These are phyloP conservation scores for Cochlearius cochlearius DNA, from an alignment of 2,113 vertebrate species.

Conservation along the genomic window DNA sequence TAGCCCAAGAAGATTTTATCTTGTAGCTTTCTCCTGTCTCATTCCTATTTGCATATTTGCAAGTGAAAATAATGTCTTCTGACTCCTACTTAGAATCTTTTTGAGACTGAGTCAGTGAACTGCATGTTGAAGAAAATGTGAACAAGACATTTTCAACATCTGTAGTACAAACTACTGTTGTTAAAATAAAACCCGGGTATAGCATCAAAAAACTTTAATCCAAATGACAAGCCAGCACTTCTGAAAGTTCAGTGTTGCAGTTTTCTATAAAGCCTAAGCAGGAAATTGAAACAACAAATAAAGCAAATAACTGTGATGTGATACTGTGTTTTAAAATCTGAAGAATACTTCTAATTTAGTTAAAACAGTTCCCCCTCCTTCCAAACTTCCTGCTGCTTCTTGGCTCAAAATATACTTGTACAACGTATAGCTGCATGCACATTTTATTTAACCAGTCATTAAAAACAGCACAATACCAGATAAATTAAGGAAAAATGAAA, in stretches of 20 bases:
- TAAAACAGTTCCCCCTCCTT: neutral
- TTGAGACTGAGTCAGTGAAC: constrained; percentile 15
- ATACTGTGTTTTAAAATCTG: neutral
- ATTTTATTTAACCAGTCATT: neutral
- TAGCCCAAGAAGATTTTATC: neutral
- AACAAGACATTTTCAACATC: constrained; percentile 9
- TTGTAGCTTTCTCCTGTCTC: neutral
- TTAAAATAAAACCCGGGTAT: neutral
- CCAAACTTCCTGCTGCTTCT: neutral
- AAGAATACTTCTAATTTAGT: neutral
- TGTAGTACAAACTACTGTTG: neutral
- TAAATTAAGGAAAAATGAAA: neutral
- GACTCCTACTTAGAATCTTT: constrained; percentile 29
- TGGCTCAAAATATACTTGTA: neutral
- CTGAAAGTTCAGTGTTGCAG: neutral
- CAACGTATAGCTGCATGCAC: neutral
- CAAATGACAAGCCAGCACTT: neutral
- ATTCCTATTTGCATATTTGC: constrained; percentile 16
- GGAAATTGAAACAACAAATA: neutral
- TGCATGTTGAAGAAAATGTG: constrained; percentile 4
- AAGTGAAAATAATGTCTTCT: constrained; percentile 36
- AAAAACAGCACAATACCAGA: neutral
- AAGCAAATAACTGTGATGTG: neutral
- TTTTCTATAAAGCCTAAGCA: neutral
- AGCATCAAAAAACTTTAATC: neutral